Evolutionary conservation across 2,113 vertebrate genomes (phyloP), one percentile per base, ranked within the genome.

Genomic region (Malurus melanocephalus): DNA sequence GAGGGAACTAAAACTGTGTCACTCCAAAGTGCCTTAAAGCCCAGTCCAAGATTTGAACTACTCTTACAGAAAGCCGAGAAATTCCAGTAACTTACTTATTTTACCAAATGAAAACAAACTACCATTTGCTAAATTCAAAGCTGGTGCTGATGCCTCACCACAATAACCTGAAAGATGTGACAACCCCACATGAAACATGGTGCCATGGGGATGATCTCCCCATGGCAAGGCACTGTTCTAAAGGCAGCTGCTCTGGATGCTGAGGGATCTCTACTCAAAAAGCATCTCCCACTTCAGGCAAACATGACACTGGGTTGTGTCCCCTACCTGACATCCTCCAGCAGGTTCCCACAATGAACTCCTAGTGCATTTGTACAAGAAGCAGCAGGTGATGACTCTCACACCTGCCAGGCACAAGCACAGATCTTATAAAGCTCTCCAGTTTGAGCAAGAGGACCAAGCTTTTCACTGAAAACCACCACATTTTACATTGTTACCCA

Each of bases 151-250:
- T 35, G 51, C 48, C 59, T 68, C 42, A 43, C 62, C 33, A 76
- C 10, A 4, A 42, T 16, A 46, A 27, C 19, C 69, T 83, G 68
- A 61, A 57, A 86, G 68, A 65, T 46, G 23, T 1, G 1, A 61
- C 66, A 38, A 16, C 26, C 21, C 35, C 23, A 19, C 65, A 28
- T 0, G 3, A 6, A 24, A 21, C 0, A 2, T 0, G 2, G 23
- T 75, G 73, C 53, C 46, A 55, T 13, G 21, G 13, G 17, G 33
- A 53, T 1, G 0, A 26, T 33, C n/a, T 48, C 60, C 52, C 73
- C 20, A 18, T 0, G 3, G 60, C 1, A 9, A 49, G 14, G 3
- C 77, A 38, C 10, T 30, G 48, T 4, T 30, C 66, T 40, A 28
- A 0, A 0, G 55, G 18, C 67, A 91, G 66, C 38, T 67, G 38